phyloP scores from a whole-genome alignment of 2,113 vertebrate genomes.

The Sapajus apella region DNA sequence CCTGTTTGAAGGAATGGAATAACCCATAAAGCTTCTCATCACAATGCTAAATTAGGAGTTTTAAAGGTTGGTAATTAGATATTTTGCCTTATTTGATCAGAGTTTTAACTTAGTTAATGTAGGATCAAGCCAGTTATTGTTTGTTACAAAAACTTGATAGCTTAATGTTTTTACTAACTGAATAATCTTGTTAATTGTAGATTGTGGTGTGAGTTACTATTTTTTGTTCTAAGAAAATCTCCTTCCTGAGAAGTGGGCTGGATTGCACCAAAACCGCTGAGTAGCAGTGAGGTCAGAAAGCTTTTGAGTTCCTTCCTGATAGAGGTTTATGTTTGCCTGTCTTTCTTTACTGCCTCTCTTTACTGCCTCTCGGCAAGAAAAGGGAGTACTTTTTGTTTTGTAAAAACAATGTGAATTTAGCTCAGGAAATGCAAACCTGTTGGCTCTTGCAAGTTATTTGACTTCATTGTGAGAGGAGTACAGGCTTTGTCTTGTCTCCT shows the following conservation, averaged over 20 bases:
- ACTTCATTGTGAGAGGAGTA: background rate
- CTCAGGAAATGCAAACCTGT: slow-evolving; percentile 57
- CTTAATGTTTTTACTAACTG: background rate
- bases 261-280: background rate
- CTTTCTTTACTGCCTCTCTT: slow-evolving; percentile 59
- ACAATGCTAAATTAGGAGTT: background rate
- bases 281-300: background rate
- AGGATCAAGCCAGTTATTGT: background rate
- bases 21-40: background rate
- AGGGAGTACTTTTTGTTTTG: slow-evolving; percentile 45
- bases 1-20: background rate
- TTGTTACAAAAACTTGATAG: background rate
- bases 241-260: background rate
- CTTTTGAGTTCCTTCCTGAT: slow-evolving; percentile 2
- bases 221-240: slow-evolving; percentile 10
- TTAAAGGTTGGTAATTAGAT: background rate
- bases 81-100: background rate
- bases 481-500: slow-evolving; percentile 58
- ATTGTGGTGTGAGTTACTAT: background rate
- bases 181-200: background rate
- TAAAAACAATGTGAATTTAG: slow-evolving; percentile 8
- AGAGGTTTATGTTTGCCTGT: background rate
- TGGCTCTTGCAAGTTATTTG: slow-evolving; percentile 44
- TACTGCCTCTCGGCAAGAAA: slow-evolving; percentile 54
- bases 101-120: background rate